Base-by-base conservation (phyloP, 2,888 invertebrate genomes). In the Notodonta ziczac region DNA sequence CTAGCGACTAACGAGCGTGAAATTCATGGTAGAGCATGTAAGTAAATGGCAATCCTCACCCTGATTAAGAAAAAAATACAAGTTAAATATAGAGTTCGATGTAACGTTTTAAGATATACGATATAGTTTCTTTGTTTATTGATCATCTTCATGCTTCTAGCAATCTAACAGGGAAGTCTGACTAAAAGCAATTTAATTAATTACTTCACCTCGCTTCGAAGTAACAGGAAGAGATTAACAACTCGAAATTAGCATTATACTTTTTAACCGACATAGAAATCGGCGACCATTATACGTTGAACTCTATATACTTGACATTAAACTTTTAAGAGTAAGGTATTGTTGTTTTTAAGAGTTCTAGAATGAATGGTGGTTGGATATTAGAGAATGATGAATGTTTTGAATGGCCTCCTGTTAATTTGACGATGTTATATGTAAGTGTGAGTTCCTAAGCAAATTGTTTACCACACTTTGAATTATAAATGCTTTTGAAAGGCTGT, bases 331-430 rank as follows among this genome's bases (percentile, higher is more conserved):
- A 12, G 14, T 5, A 53, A 35, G 13, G 13, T 10, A 53, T 32
- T 13, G 13, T 32, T 35, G 13, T 32, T 32, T 5, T 35, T 53
- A 7, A 53, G 2, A 60, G 76, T 44, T 72, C 78, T 61, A 52
- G 6, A 48, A 63, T 71, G 55, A 72, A 50, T 81, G 76, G 83
- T 59, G 50, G 51, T 7, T 5, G 7, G 35, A 57, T 70, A 69
- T 78, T 73, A 70, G 74, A 71, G 69, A 76, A 81, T 84, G 80
- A 84, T 82, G 69, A 77, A 84, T 81, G 70, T 60, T 64, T 40
- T 42, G 58, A 57, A 60, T 77, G 81, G 75, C 82, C 82, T 82
- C 70, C 71, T 48, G 60, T 70, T 78, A 69, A 73, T 78, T 76
- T 69, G 67, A 66, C 62, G 68, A 76, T 78, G 69, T 63, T 72